Percentiles rank a stretch among this genome's conserved stretches.
phyloP scores from a whole-genome alignment of 1,140 invertebrate genomes.

The Luehdorfia chinensis region DNA sequence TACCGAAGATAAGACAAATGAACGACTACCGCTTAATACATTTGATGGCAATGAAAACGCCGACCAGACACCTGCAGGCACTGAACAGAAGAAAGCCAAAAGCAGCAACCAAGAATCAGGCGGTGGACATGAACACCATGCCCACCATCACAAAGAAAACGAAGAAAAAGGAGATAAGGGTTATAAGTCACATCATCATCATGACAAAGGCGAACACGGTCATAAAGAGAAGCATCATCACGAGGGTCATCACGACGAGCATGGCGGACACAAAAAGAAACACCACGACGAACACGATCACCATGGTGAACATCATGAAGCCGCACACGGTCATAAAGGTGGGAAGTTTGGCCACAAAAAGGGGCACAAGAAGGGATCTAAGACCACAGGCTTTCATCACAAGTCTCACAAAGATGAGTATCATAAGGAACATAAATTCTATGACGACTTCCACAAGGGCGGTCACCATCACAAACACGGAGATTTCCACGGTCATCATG shows the following conservation, averaged over 20 bases:
- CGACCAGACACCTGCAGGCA: conserved; percentile 72
- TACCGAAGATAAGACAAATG: conserved; percentile 29
- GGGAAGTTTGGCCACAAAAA: conserved; percentile 87
- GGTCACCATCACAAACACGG: conserved; percentile 85
- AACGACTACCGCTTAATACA: conserved; percentile 26
- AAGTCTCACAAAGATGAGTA: conserved; percentile 90
- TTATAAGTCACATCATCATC: conserved; percentile 82
- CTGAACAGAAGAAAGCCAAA: conserved; percentile 72
- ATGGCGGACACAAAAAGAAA: conserved; percentile 85
- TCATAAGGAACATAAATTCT: conserved; percentile 90
- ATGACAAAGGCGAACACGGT: conserved; percentile 83
- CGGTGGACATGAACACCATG: conserved; percentile 81
- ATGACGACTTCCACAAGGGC: conserved; percentile 88
- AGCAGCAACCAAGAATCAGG: conserved; percentile 78
- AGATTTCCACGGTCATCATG: conserved; percentile 82
- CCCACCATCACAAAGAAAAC: conserved; percentile 80
- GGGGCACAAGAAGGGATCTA: conserved; percentile 86
- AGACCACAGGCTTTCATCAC: conserved; percentile 87
- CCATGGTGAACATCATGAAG: conserved; percentile 84
- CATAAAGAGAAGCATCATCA: conserved; percentile 85
- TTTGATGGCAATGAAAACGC: conserved; percentile 20
- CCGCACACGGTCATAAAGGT: conserved; percentile 85
- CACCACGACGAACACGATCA: conserved; percentile 85
- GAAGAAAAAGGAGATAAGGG: conserved; percentile 83
- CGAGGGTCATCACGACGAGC: conserved; percentile 83